Conservation (phyloP, 2,113 vertebrate species). For the Todiramphus saurophagus region DNA sequence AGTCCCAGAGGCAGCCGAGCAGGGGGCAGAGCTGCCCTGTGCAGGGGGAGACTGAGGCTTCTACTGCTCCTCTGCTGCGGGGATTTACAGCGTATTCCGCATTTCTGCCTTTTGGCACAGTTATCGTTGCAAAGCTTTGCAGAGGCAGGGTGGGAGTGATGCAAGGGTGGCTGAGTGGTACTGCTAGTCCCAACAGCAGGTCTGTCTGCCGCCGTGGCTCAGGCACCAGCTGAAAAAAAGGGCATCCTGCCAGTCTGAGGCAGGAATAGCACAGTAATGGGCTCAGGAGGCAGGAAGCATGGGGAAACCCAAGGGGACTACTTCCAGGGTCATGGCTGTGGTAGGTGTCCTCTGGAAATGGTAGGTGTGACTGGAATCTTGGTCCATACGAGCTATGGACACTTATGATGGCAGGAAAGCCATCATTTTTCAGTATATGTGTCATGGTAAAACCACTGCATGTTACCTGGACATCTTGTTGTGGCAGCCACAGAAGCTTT, state of each 20-base stretch:
- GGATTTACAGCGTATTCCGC: not conserved
- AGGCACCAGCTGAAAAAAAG: not conserved
- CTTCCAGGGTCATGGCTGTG: not conserved
- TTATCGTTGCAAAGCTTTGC: not conserved
- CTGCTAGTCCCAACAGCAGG: not conserved
- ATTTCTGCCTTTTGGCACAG: not conserved
- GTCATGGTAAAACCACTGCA: not conserved
- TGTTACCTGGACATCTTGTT: not conserved
- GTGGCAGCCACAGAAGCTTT: not conserved
- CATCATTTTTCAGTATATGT: too few species aligned
- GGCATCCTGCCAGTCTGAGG: not conserved
- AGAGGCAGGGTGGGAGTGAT: not conserved
- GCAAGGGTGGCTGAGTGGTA: not conserved
- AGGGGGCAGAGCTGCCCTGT: not conserved
- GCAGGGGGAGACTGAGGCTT: not conserved
- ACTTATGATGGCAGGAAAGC: not conserved
- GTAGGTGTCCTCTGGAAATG: not conserved
- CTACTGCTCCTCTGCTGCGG: not conserved
- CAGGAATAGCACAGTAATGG: not conserved
- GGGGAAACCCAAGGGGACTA: not conserved
- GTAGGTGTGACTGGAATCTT: not conserved
- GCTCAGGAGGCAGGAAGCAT: not conserved
- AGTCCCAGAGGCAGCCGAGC: not conserved
- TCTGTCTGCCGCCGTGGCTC: not conserved
- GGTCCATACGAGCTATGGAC: not conserved